Base-by-base conservation (phyloP, 1,140 invertebrate species). In the Drosophila tsacasi region DNA sequence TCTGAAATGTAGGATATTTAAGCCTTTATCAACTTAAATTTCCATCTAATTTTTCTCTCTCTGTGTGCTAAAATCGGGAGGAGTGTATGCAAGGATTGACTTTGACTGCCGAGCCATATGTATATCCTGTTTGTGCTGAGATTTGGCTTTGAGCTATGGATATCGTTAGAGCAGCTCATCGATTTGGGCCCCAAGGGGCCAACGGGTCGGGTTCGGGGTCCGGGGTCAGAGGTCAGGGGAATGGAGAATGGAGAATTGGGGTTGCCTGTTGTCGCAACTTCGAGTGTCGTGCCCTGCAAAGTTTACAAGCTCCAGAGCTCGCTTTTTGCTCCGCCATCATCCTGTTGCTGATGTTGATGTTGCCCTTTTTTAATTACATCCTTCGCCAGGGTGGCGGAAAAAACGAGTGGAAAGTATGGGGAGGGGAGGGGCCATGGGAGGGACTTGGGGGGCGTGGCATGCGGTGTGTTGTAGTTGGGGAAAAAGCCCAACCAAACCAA, bases 71-170 rank as follows among this genome's bases (percentile, higher is more conserved):
- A 39, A 15, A 19, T 17, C 25, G 35, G 12, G 32, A 13, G 19
- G 47, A 44, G 10, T 10, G 10, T 25, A 49, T 58, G 67, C 65
- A 62, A 64, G 78, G 73, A 85, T 82, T 86, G 84, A 87, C 84
- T 89, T 87, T 87, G 79, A 83, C 79, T 63, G 76, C 71, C 72
- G 62, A 68, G 54, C 73, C 75, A 75, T 59, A 80, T 74, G 77
- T 79, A 81, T 89, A 87, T 89, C 81, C 84, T 89, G 84, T 89
- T 89, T 83, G 84, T 87, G 84, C 84, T 80, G 84, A 87, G 84
- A 87, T 87, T 87, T 87, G 75, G 84, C 84, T 87, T 87, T 87
- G 84, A 87, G 84, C 84, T 87, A 87, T 87, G 84, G 84, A 87
- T 87, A 87, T 87, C 84, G 84, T 77, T 77, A 77, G 75, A 77